Conservation (phyloP, 2,113 vertebrate genomes). For the Aptenodytes forsteri region DNA sequence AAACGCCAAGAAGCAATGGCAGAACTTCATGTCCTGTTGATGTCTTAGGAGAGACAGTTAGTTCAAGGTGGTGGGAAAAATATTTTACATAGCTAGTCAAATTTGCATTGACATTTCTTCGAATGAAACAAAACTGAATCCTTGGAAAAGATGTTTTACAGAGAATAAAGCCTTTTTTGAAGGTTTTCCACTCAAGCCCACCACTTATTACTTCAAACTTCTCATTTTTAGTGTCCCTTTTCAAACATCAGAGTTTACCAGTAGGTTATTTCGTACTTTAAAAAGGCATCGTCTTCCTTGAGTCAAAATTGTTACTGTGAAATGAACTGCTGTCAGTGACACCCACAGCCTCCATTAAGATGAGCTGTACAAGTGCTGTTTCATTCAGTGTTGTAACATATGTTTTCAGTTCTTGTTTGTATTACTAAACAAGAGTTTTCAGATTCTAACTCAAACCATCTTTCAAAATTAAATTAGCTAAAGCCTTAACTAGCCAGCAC, state of each 20-base stretch:
- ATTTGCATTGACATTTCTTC: neutral
- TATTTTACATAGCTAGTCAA: neutral
- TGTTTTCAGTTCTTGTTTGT: neutral
- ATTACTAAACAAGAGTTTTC: neutral
- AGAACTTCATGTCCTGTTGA: neutral
- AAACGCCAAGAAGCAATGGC: neutral
- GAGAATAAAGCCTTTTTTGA: neutral
- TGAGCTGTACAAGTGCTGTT: neutral
- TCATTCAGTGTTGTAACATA: neutral
- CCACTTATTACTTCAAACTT: neutral
- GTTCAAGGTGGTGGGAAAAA: neutral
- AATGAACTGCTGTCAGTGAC: neutral
- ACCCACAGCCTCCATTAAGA: neutral
- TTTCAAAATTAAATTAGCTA: constrained; percentile 27
- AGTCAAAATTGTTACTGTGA: neutral
- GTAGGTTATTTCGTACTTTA: neutral
- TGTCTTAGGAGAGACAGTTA: neutral
- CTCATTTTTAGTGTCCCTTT: neutral
- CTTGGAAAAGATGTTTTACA: neutral
- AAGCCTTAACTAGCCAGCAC: neutral
- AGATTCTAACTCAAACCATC: neutral
- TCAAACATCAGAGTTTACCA: neutral
- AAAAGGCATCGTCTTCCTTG: neutral
- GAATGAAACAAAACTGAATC: neutral
- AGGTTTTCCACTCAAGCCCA: neutral